Conservation (phyloP, 2,888 invertebrate genomes). For the Spialia ferax region DNA sequence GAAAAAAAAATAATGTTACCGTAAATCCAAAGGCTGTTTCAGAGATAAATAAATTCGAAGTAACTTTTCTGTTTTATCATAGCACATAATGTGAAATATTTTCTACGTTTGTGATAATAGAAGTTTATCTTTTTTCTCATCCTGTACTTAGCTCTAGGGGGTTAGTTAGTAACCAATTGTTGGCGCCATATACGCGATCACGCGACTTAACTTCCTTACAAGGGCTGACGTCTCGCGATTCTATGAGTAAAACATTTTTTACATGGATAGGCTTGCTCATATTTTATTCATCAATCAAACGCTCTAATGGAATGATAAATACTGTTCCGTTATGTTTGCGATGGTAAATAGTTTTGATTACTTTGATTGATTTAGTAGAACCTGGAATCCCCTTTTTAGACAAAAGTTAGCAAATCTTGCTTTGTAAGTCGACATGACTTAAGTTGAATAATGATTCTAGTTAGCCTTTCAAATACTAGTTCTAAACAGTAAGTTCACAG, state of each 20-base stretch:
- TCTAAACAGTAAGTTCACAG: background rate
- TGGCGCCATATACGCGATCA: constrained; percentile 61
- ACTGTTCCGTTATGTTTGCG: background rate
- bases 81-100: no score
- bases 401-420: no score
- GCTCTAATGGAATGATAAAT: constrained; percentile 19
- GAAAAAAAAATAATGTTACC: background rate
- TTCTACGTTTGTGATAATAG: background rate
- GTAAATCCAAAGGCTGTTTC: no score
- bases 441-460: background rate
- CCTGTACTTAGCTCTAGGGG: background rate
- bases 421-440: background rate
- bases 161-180: constrained; percentile 60
- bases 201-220: constrained; percentile 28
- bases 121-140: constrained; percentile 24
- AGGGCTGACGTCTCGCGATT: constrained; percentile 32
- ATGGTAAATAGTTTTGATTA: background rate
- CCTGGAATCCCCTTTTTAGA: background rate
- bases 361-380: background rate
- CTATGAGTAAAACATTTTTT: constrained; percentile 38
- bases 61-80: background rate
- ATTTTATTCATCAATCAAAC: constrained; percentile 33
- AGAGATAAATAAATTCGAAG: no score
- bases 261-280: constrained; percentile 29
- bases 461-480: background rate